Base-by-base conservation (phyloP, 2,797 vertebrate genomes). In the Merluccius polli region DNA sequence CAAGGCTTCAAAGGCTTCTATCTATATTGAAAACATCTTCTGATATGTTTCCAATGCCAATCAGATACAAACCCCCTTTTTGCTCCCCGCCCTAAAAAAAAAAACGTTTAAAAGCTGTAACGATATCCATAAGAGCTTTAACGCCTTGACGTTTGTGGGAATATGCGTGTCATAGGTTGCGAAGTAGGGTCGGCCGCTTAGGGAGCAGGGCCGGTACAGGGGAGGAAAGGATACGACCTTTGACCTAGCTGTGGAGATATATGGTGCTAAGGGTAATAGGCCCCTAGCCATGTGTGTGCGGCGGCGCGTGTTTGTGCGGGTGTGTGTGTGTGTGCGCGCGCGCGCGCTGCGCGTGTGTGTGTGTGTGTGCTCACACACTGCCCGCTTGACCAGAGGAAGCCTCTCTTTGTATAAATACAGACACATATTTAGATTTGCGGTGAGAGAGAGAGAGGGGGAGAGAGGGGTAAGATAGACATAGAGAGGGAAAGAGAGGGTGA, bases 351-450 rank as follows among this genome's bases (percentile, higher is more conserved):
- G n/a, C n/a, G n/a, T n/a, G 18, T n/a, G 18, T 63, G 59, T 65
- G n/a, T 65, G 59, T 27, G 2, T 27, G 4, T 27, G 21, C 59
- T 38, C 71, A 74, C 77, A 52, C 73, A 38, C 8, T 31, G 77
- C 79, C 78, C 77, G 76, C 81, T 75, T 81, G 88, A 87, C 84
- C 75, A 77, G 80, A 86, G 85, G 84, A 88, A 89, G 82, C 79
- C 79, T 27, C 36, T 73, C 87, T 83, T 86, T 84, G 80, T 84
- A 83, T 87, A 91, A 89, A 87, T 88, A 88, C 88, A 88, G 83
- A 86, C 88, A 90, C 86, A 78, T 85, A 88, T 89, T 90, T 89
- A 88, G 90, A 91, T 90, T 88, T 89, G 89, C 33, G 78, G 88
- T 84, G 30, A 78, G 59, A 82, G 80, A 84, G 75, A 77, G 82